Percentiles rank a stretch among this genome's conserved stretches.
phyloP scores from a whole-genome alignment of 2,797 vertebrate genomes.

The Smutsia gigantea region DNA sequence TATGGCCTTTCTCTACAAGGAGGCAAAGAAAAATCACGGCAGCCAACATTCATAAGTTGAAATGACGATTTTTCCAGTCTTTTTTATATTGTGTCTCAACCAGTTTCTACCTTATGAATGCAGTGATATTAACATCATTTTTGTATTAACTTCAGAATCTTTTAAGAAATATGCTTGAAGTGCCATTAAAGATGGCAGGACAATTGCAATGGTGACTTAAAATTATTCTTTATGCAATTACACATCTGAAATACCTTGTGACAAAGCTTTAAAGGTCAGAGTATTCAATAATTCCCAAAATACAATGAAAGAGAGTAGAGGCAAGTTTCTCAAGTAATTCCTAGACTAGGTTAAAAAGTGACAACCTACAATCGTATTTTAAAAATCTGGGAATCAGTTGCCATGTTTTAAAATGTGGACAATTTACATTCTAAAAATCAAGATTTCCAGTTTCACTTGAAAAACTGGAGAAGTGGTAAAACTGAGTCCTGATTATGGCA shows the following conservation, averaged over 20 bases:
- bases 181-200: background rate
- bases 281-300: background rate
- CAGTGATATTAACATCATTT: background rate
- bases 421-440: background rate
- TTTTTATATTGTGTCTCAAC: background rate
- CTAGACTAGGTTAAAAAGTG: background rate
- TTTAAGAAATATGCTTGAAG: background rate
- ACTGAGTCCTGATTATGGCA: background rate
- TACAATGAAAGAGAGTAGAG: background rate
- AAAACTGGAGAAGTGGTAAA: background rate
- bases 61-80: background rate
- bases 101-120: background rate
- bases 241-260: background rate
- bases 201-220: background rate
- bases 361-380: background rate
- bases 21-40: background rate
- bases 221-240: background rate
- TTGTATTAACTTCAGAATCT: background rate
- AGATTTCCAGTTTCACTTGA: background rate
- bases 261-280: background rate
- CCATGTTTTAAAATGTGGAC: background rate
- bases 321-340: background rate
- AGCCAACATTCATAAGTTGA: background rate
- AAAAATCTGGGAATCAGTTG: slow-evolving; percentile 19
- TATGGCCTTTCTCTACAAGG: background rate